A percentile compares a stretch with the other conserved stretches of the same genome.
Conservation (phyloP, 2,113 vertebrate genomes). For the Pterocles gutturalis region DNA sequence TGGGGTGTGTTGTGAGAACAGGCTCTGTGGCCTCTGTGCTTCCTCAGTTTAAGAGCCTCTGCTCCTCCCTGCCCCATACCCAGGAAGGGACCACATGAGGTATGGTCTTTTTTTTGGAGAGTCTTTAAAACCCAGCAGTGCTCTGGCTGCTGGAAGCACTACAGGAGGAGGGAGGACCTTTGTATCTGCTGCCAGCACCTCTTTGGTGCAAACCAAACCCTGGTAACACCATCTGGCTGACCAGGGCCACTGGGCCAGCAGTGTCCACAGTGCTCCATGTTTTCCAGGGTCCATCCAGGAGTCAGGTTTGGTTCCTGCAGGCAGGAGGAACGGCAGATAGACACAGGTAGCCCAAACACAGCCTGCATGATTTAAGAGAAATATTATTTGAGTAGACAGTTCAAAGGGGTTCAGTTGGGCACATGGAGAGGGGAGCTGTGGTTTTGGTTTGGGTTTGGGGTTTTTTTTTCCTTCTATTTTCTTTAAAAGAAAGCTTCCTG, state of each 20-base stretch:
- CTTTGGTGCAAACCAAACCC: neutral
- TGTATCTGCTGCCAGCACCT: neutral
- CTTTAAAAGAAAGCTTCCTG: neutral
- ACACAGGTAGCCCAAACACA: neutral
- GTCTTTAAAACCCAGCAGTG: neutral
- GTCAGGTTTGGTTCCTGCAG: neutral
- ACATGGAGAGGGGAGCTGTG: neutral
- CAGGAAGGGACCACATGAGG: neutral
- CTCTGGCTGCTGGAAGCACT: neutral
- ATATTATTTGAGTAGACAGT: neutral
- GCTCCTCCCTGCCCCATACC: neutral
- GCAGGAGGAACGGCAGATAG: neutral
- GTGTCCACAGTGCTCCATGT: fast-evolving
- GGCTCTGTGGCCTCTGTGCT: neutral
- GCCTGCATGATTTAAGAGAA: neutral
- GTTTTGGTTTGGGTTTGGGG: neutral
- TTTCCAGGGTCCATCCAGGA: neutral
- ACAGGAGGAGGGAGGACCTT: neutral
- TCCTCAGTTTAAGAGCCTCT: neutral
- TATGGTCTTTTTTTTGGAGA: neutral
- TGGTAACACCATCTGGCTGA: neutral
- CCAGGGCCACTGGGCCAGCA: fast-evolving
- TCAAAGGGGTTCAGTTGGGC: neutral
- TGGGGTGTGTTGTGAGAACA: neutral
- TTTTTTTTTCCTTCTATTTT: neutral